Percentiles rank a stretch among this genome's conserved stretches.
phyloP scores from a whole-genome alignment of 1,140 invertebrate genomes.

The Drosophila paulistorum region DNA sequence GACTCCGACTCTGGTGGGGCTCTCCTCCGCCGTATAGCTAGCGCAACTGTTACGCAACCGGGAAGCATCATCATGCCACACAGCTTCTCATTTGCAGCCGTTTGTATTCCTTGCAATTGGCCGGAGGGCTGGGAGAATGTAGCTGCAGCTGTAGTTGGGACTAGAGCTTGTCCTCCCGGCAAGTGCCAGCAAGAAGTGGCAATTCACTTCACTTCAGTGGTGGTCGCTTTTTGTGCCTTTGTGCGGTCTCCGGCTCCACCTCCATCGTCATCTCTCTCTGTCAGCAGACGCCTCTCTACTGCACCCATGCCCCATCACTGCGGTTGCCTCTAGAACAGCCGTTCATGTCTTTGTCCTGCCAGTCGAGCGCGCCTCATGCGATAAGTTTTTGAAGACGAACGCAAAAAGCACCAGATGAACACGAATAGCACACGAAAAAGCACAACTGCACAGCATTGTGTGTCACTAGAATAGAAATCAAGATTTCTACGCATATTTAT shows the following conservation, averaged over 20 bases:
- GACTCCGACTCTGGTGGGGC: neutral
- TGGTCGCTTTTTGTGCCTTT: constrained; percentile 43
- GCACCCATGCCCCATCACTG: constrained; percentile 11
- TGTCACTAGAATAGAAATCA: constrained; percentile 15
- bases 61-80: constrained; percentile 47
- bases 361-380: neutral
- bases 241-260: constrained; percentile 1
- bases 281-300: neutral
- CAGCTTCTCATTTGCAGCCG: constrained; percentile 58
- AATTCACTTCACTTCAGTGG: constrained; percentile 49
- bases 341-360: constrained; percentile 23
- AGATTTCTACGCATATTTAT: constrained; percentile 19
- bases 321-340: constrained; percentile 2
- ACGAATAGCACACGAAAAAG: constrained; percentile 2
- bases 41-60: constrained; percentile 56
- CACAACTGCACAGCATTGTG: constrained; percentile 12
- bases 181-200: constrained; percentile 55
- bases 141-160: constrained; percentile 3
- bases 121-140: constrained; percentile 5
- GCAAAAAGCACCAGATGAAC: constrained; percentile 14
- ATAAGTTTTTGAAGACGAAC: constrained; percentile 4
- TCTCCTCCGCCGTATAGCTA: neutral
- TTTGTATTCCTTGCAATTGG: constrained; percentile 48
- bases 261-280: neutral
- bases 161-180: constrained; percentile 25